Percentiles rank a stretch among this genome's conserved stretches.
These are phyloP conservation scores for Drosophila takahashii DNA, from an alignment of 1,140 invertebrate genomes.

Conservation along the genomic window DNA sequence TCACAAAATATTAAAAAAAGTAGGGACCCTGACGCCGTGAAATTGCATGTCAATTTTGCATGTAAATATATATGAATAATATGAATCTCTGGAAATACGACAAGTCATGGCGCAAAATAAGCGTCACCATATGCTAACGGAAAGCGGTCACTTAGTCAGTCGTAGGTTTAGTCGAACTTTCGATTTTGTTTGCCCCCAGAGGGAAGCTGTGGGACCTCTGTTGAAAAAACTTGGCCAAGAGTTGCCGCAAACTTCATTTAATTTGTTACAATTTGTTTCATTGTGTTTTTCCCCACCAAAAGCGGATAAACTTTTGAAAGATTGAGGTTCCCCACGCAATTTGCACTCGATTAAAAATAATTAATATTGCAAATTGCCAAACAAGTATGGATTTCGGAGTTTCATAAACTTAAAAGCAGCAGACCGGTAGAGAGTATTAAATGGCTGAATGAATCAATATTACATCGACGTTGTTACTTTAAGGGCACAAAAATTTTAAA, in stretches of 20 bases:
- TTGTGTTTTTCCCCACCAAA: slow-evolving; percentile 11
- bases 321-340: not conserved
- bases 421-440: not conserved
- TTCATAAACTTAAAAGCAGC: not conserved
- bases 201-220: slow-evolving; percentile 20
- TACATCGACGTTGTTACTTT: not conserved
- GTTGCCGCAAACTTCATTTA: slow-evolving; percentile 45
- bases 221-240: slow-evolving; percentile 33
- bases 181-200: slow-evolving; percentile 42
- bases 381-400: not conserved
- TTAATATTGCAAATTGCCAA: slow-evolving; percentile 12
- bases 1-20: slow-evolving; percentile 12
- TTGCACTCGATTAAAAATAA: slow-evolving; percentile 15
- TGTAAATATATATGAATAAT: slow-evolving; percentile 16
- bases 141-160: slow-evolving; percentile 22
- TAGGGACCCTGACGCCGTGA: slow-evolving; percentile 24
- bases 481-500: not conserved
- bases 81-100: slow-evolving; percentile 7
- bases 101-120: slow-evolving; percentile 22
- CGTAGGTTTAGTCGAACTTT: slow-evolving; percentile 43
- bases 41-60: slow-evolving; percentile 36
- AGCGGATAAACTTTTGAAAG: slow-evolving; percentile 1
- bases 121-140: slow-evolving; percentile 25
- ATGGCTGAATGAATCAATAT: not conserved
- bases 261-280: slow-evolving; percentile 23